These are phyloP conservation scores for Rapana venosa DNA, from an alignment of 2,888 invertebrate genomes.

Conservation along the genomic window DNA sequence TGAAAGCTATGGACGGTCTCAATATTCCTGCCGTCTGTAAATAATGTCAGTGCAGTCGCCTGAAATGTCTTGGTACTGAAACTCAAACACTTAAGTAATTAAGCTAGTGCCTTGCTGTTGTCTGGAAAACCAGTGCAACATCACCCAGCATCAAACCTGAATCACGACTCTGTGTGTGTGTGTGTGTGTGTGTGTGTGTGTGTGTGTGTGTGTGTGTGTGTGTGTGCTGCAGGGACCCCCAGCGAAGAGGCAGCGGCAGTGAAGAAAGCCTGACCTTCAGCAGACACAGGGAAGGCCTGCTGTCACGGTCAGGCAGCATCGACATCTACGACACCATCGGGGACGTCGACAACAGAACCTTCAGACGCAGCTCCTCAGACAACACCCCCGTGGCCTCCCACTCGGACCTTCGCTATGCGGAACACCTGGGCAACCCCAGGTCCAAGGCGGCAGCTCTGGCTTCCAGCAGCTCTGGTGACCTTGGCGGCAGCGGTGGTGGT, in stretches of 20 bases:
- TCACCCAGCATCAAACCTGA: too few relatives aligned
- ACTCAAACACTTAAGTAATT: too few relatives aligned
- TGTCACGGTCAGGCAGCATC: slow-evolving; percentile 20
- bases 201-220: slow-evolving; percentile 13
- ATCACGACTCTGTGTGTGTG: too few relatives aligned
- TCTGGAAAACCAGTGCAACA: too few relatives aligned
- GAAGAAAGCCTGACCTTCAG: background rate
- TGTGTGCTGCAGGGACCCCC: background rate
- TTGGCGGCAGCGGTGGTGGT: background rate
- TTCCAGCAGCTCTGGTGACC: background rate
- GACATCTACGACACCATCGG: slow-evolving; percentile 34
- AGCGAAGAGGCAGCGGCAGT: background rate
- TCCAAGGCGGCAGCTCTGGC: background rate
- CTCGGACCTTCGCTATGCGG: slow-evolving; percentile 3
- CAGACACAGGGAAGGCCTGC: background rate
- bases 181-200: background rate
- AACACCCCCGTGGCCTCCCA: slow-evolving; percentile 26
- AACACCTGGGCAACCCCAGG: background rate
- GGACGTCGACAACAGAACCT: background rate
- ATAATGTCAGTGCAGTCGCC: too few relatives aligned
- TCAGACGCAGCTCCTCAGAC: slow-evolving; percentile 37
- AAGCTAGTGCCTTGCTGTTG: too few relatives aligned
- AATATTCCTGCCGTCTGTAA: too few relatives aligned
- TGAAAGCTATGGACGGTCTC: too few relatives aligned
- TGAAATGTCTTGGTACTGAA: too few relatives aligned